A percentile compares a stretch with the other conserved stretches of the same genome.
Conservation (phyloP, 2,888 invertebrate genomes). For the Amaurobius ferox region DNA sequence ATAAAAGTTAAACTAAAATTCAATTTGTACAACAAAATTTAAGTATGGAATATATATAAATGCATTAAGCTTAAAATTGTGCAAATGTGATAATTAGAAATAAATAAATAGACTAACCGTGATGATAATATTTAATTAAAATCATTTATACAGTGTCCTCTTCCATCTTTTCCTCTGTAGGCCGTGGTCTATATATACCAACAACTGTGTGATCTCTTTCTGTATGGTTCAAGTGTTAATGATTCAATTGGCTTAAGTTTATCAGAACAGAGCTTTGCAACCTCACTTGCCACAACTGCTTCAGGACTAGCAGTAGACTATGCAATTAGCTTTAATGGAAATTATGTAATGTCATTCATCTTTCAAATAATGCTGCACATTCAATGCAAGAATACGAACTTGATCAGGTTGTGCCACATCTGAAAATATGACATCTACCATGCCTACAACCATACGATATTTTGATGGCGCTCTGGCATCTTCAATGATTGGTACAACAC, state of each 20-base stretch:
- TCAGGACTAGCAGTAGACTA: conserved; percentile 99
- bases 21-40: too few relatives aligned
- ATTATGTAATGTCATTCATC: conserved; percentile 99
- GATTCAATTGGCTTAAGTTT: conserved; percentile 99
- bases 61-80: too few relatives aligned
- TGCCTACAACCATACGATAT: conserved; percentile 96
- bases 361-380: conserved; percentile 96
- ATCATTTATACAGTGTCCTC: too few relatives aligned
- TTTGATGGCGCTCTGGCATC: conserved; percentile 99
- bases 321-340: conserved; percentile 99
- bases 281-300: conserved; percentile 98
- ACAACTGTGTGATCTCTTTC: conserved; percentile 99
- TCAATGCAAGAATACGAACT: conserved; percentile 96
- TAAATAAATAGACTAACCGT: too few relatives aligned
- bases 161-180: conserved; percentile 19
- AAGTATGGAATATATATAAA: too few relatives aligned
- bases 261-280: conserved; percentile 95
- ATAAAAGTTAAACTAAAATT: too few relatives aligned
- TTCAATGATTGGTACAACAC: conserved; percentile 99
- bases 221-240: conserved; percentile 98
- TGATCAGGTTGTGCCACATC: conserved; percentile 99
- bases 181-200: conserved; percentile 88
- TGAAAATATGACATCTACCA: conserved; percentile 99
- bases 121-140: too few relatives aligned
- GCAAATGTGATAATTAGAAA: too few relatives aligned